Evolutionary conservation across 2,888 invertebrate genomes (phyloP).

Genomic region (Leucozona laternaria): DNA sequence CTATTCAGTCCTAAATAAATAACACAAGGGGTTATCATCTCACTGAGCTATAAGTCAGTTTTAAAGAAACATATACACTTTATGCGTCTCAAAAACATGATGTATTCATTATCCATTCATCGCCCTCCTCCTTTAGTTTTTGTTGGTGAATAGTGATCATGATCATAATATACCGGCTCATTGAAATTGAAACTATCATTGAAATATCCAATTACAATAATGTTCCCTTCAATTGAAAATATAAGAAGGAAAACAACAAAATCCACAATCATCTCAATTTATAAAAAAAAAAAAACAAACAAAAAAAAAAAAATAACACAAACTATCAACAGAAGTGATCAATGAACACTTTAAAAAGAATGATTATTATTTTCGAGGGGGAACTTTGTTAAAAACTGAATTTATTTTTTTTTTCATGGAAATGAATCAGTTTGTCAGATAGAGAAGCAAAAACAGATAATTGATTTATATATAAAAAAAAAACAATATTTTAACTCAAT

Average conservation of each 20-base stretch:
- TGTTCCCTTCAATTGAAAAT: constrained; percentile 36
- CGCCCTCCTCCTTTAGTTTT: neutral
- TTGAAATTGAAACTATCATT: constrained; percentile 53
- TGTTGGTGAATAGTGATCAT: constrained; percentile 15
- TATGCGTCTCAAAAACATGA: constrained; percentile 3
- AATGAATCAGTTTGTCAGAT: neutral
- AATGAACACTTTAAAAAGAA: constrained; percentile 21
- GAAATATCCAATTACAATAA: constrained; percentile 49
- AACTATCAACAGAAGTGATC: constrained; percentile 20
- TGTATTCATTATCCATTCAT: neutral
- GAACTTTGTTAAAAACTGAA: neutral
- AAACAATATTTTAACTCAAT: constrained; percentile 8
- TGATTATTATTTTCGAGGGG: neutral
- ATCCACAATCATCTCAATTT: constrained; percentile 20
- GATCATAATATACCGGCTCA: constrained; percentile 5
- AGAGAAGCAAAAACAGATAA: neutral
- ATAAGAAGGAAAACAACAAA: neutral
- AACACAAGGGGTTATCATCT: constrained; percentile 36
- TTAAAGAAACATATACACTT: constrained; percentile 18
- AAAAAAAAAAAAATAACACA: neutral
- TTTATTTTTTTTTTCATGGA: neutral
- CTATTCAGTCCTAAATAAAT: neutral
- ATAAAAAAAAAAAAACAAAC: neutral
- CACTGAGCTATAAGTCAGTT: neutral
- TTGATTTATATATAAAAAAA: constrained; percentile 7